Evolutionary conservation across 2,888 invertebrate species (phyloP).

Genomic region (Petrolisthes cinctipes): DNA sequence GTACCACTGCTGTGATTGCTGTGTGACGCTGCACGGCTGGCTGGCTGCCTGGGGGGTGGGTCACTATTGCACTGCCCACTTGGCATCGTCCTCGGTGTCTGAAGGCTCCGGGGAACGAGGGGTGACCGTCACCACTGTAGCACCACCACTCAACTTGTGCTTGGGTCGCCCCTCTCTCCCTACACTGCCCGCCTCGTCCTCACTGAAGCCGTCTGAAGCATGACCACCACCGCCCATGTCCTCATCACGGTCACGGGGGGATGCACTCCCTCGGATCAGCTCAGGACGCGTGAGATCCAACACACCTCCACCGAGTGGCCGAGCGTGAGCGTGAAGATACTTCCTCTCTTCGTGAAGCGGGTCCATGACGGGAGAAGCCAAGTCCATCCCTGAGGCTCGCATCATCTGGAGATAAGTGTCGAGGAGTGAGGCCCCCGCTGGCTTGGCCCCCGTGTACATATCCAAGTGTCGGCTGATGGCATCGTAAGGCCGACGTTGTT

Average conservation of each 20-base stretch:
- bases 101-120: conserved; percentile 61
- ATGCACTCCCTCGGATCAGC: conserved; percentile 51
- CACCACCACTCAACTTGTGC: conserved; percentile 53
- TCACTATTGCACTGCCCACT: conserved; percentile 64
- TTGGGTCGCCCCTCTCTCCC: conserved; percentile 36
- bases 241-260: conserved; percentile 48
- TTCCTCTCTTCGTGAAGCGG: conserved; percentile 52
- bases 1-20: conserved; percentile 63
- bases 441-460: conserved; percentile 77
- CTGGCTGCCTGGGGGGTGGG: conserved; percentile 22
- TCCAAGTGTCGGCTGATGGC: conserved; percentile 61
- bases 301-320: conserved; percentile 59
- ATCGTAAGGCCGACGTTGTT: conserved; percentile 48
- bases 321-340: conserved; percentile 39
- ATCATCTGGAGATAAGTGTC: conserved; percentile 91
- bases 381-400: conserved; percentile 70
- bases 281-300: conserved; percentile 62
- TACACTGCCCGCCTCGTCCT: conserved; percentile 59
- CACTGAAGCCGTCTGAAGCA: conserved; percentile 63
- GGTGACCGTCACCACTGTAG: conserved; percentile 57
- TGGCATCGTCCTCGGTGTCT: conserved; percentile 59
- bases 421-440: conserved; percentile 83
- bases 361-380: conserved; percentile 46
- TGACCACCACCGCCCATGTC: conserved; percentile 54
- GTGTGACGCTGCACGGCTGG: conserved; percentile 59